Evolutionary conservation across 2,113 vertebrate species (phyloP).

Genomic region (Callionymus lyra): DNA sequence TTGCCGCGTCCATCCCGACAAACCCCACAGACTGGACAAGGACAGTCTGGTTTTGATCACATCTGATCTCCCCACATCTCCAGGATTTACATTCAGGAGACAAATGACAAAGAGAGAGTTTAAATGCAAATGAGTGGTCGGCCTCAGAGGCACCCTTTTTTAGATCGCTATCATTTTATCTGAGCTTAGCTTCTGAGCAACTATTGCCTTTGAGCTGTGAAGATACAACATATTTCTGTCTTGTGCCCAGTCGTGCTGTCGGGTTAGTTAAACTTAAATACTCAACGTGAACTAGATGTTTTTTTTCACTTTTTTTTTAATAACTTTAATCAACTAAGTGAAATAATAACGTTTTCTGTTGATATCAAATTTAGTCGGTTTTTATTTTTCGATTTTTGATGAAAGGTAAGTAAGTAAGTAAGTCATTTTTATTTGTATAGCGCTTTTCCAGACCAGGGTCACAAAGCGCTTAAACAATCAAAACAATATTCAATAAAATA

Average conservation of each 20-base stretch:
- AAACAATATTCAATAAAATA: too few relatives aligned
- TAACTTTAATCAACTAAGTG: too few relatives aligned
- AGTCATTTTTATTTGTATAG: too few relatives aligned
- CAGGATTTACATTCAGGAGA: slow-evolving; percentile 21
- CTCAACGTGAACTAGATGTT: slow-evolving; percentile 1
- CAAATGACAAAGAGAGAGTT: slow-evolving; percentile 47
- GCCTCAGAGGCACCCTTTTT: slow-evolving; percentile 57
- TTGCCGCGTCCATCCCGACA: slow-evolving; percentile 26
- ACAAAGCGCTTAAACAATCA: too few relatives aligned
- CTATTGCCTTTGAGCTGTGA: not conserved
- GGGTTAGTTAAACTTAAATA: slow-evolving; percentile 1
- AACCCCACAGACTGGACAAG: slow-evolving; percentile 7
- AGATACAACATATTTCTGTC: not conserved
- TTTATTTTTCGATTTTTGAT: too few relatives aligned
- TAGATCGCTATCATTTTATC: slow-evolving; percentile 39
- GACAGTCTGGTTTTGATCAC: slow-evolving; percentile 21
- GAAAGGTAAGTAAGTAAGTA: too few relatives aligned
- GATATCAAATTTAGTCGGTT: too few relatives aligned
- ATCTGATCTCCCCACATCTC: not conserved
- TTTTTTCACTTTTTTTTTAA: too few relatives aligned
- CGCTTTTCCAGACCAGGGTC: too few relatives aligned
- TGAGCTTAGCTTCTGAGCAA: slow-evolving; percentile 13
- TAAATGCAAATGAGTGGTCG: slow-evolving; percentile 54
- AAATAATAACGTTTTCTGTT: too few relatives aligned
- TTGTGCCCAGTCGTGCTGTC: not conserved